Base-by-base conservation (phyloP, 2,888 invertebrate species). In the Limnephilus lunatus region DNA sequence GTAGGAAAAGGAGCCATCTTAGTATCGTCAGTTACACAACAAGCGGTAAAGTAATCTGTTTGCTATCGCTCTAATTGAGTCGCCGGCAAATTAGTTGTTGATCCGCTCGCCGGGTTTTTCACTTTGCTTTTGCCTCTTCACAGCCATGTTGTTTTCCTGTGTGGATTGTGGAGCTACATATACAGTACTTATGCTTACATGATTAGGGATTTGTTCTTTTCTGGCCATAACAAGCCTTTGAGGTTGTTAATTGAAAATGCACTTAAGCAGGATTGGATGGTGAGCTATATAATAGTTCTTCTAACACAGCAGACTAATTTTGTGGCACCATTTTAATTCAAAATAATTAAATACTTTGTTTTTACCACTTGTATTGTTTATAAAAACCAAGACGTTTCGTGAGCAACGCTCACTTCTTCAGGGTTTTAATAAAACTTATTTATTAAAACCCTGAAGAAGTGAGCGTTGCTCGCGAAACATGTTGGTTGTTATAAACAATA, bases 21-120 rank as follows among this genome's bases (percentile, higher is more conserved):
- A n/a, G 68, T 68, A n/a, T 25, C 68, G 25, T 68, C 68, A 2
- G 68, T 68, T 25, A 68, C 25, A 68, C 68, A n/a, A 68, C 68
- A 68, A 32, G 35, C 32, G 32, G 83, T 25, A 32, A 35, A 83
- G 35, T 83, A 83, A 83, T 83, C 83, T 83, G 83, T 83, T 83
- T 83, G 83, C 83, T 25, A 83, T 83, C 83, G 32, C 83, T 83
- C 83, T 83, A 83, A 83, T 83, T 83, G 83, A 83, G 83, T 83
- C 83, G 19, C 83, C 35, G 83, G 35, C 83, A 83, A 83, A 83
- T 83, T 83, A 83, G 35, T 39, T 83, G 19, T 32, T 15, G 83
- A 83, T 39, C 35, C 83, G 25, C 31, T 32, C 35, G 35, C 35
- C 83, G 83, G 31, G 25, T 25, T 83, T 83, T 83, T 83, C 83